Base-by-base conservation (phyloP, 2,797 vertebrate genomes). In the Argyrosomus regius region DNA sequence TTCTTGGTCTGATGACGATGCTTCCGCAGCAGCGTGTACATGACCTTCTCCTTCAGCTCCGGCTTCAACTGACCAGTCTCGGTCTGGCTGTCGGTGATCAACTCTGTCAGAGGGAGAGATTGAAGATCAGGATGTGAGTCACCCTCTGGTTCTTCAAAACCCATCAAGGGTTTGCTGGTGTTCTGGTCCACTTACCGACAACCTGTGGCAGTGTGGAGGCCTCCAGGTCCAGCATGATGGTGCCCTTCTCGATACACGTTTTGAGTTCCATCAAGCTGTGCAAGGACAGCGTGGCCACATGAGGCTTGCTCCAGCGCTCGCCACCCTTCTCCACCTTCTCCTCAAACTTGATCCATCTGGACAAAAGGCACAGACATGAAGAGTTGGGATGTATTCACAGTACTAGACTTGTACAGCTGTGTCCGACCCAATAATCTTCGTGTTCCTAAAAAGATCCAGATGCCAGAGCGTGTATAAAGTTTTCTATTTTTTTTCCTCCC, bases 1-100 rank as follows among this genome's bases (percentile, higher is more conserved):
- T 99, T 99, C 95, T 99, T 99, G 93, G 98, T 99, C 94, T 99
- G 98, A 91, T 99, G 98, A 45, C 97, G 96, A 89, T 99, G 98
- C 84, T 96, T 98, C 87, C 98, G 94, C 18, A 99, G 96, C 90
- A 99, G 87, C 0, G 98, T 98, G 90, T 97, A 99, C 85, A 96
- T 95, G 85, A 99, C 96, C 87, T 97, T 98, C 88, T 99, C 98
- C 94, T 97, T 99, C 87, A 97, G 94, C 0, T 99, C 97, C 0
- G 95, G 39, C 82, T 96, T 98, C 92, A 99, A 39, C 48, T 97
- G 96, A 3, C 98, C 98, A 0, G 71, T 92, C 91, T 97, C 97
- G 0, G 99, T 97, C 95, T 99, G 98, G 87, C 92, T 96, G 89
- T 99, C 97, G 0, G 97, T 97, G 71, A 99, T 96, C 93, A 96